Percentiles rank a stretch among this genome's conserved stretches.
Evolutionary conservation across 2,888 invertebrate species (phyloP).

Genomic region (Patella depressa): DNA sequence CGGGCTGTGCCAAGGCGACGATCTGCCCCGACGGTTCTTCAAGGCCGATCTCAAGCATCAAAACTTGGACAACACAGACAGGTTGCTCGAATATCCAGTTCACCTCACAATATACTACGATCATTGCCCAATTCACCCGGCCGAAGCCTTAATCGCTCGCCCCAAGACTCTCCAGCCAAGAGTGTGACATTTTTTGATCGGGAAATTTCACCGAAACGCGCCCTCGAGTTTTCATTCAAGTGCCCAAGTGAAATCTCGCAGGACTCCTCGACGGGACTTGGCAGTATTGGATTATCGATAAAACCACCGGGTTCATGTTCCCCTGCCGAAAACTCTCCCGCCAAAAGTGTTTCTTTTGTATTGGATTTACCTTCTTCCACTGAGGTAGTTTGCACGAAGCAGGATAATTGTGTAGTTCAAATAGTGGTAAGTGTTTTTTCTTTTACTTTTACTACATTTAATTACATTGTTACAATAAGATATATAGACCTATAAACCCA

Average conservation of each 20-base stretch:
- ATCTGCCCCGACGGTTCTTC: constrained; percentile 27
- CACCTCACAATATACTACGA: background rate
- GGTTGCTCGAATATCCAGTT: background rate
- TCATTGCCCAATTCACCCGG: constrained; percentile 1
- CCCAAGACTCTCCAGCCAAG: background rate
- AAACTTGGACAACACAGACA: constrained; percentile 14
- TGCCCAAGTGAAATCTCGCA: constrained; percentile 15
- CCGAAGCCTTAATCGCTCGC: background rate
- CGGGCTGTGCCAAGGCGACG: constrained; percentile 18
- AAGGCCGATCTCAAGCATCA: constrained; percentile 18
- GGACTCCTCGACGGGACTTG: constrained; percentile 11
- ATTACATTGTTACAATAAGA: too few species aligned
- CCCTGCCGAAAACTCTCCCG: constrained; percentile 15
- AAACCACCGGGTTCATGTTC: background rate
- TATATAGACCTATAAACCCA: too few species aligned
- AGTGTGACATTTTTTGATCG: background rate
- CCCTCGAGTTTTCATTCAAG: constrained; percentile 14
- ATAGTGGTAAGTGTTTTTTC: background rate
- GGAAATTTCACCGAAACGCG: background rate
- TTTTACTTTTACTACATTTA: background rate
- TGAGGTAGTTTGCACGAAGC: background rate
- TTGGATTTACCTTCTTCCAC: constrained; percentile 1
- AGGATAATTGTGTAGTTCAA: background rate
- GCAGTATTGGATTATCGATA: background rate
- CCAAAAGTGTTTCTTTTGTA: constrained; percentile 22